These are phyloP conservation scores for Catajapyx aquilonaris DNA, from an alignment of 1,140 invertebrate genomes.

Conservation along the genomic window DNA sequence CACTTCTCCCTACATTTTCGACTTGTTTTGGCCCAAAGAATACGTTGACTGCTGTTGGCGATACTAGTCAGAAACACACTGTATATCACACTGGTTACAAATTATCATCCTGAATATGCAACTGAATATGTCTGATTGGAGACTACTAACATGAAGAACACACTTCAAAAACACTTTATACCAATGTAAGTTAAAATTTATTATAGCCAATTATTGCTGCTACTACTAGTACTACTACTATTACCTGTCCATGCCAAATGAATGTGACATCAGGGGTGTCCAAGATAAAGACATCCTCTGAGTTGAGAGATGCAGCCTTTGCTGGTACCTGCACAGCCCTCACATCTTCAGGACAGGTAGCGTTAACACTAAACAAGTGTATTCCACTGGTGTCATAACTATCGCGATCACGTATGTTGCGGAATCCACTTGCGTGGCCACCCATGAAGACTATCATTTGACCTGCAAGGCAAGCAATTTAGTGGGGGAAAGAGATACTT, in stretches of 20 bases:
- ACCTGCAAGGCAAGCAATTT: slow-evolving; percentile 22
- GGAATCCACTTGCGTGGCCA: slow-evolving; percentile 34
- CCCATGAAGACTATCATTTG: slow-evolving; percentile 36
- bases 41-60: too few relatives aligned
- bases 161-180: too few relatives aligned
- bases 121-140: too few relatives aligned
- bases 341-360: slow-evolving; percentile 33
- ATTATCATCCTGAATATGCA: too few relatives aligned
- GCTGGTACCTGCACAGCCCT: slow-evolving; percentile 38
- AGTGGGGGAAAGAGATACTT: too few relatives aligned
- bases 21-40: too few relatives aligned
- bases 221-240: not conserved
- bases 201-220: not conserved
- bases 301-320: slow-evolving; percentile 33
- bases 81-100: too few relatives aligned
- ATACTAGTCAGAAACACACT: too few relatives aligned
- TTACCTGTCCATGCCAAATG: slow-evolving; percentile 46
- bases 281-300: slow-evolving; percentile 46
- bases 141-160: too few relatives aligned
- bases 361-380: slow-evolving; percentile 37
- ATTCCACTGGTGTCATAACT: slow-evolving; percentile 34
- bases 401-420: slow-evolving; percentile 30
- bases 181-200: too few relatives aligned
- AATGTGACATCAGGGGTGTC: slow-evolving; percentile 32
- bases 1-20: too few relatives aligned